Evolutionary conservation across 2,113 vertebrate species (phyloP), one percentile per base, ranked within the genome.

Genomic region (Calypte anna): DNA sequence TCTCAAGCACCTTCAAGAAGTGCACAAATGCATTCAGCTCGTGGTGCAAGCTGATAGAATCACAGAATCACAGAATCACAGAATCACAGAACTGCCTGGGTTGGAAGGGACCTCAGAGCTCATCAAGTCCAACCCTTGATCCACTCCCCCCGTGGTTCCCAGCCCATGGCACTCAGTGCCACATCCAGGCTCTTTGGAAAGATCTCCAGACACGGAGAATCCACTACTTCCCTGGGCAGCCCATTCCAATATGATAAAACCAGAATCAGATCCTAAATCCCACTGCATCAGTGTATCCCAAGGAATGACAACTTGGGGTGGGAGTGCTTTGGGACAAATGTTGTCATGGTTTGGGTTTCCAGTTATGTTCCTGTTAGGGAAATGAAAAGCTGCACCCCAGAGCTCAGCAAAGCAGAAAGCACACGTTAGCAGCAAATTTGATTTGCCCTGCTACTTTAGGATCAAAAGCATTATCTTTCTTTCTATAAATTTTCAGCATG

Each of bases 271-370:
- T 53, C 36, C 15, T 21, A 7, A 61, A 36, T 23, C 58, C 19
- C 36, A 11, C 31, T 9, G 53, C 55, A 30, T 12, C 64, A 20
- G 12, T 1, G 28, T 23, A 12, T 40, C 51, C 59, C 31, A 6
- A 1, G 7, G 80, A 31, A 25, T 21, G 14, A 1, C 1, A 3
- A 5, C 11, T 21, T 18, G 12, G 51, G 12, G 6, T 13, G 3
- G 1, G 6, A n/a, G 23, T 7, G 43, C 17, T 38, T 51, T 50
- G 43, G 58, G 51, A 36, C n/a, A 31, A 10, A 18, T 2, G 24
- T 6, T 2, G 24, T 4, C 2, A 1, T 12, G 38, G 14, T 11
- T 11, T 31, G 48, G 57, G 3, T 27, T 22, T 18, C 13, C 3
- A 6, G 61, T 30, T 27, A 13, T 5, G 1, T 13, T 36, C 54